phyloP scores from a whole-genome alignment of 2,888 invertebrate genomes.

The Ormyrus pomaceus region DNA sequence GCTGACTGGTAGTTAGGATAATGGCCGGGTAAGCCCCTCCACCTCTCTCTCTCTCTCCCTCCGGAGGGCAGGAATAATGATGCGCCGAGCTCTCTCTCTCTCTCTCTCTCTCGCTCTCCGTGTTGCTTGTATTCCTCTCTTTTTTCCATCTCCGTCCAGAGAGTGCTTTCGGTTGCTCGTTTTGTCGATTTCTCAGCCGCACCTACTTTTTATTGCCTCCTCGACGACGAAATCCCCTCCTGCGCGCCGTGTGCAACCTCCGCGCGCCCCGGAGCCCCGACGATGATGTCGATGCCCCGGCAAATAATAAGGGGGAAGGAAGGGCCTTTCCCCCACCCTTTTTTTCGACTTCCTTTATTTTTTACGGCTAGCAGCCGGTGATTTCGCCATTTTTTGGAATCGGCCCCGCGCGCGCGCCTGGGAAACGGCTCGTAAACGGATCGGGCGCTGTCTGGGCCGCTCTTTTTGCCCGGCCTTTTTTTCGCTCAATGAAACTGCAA shows the following conservation, averaged over 20 bases:
- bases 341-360: neutral
- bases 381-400: too few relatives aligned
- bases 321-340: neutral
- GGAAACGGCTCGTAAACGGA: too few relatives aligned
- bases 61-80: slow-evolving; percentile 62
- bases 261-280: neutral
- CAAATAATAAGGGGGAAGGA: too few relatives aligned
- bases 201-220: slow-evolving; percentile 37
- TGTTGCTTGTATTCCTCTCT: neutral
- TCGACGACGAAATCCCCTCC: slow-evolving; percentile 26
- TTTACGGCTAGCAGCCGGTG: neutral
- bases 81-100: slow-evolving; percentile 47
- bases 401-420: too few relatives aligned
- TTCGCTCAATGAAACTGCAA: too few relatives aligned
- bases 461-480: too few relatives aligned
- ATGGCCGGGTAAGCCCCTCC: slow-evolving; percentile 59
- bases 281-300: slow-evolving; percentile 21
- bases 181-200: neutral
- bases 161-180: neutral
- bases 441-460: too few relatives aligned
- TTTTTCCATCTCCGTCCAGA: neutral
- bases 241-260: slow-evolving; percentile 23
- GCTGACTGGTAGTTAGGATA: slow-evolving; percentile 59
- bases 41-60: neutral
- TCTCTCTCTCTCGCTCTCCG: neutral